Base-by-base conservation (phyloP, 2,113 vertebrate genomes). In the Cichladusa arquata region DNA sequence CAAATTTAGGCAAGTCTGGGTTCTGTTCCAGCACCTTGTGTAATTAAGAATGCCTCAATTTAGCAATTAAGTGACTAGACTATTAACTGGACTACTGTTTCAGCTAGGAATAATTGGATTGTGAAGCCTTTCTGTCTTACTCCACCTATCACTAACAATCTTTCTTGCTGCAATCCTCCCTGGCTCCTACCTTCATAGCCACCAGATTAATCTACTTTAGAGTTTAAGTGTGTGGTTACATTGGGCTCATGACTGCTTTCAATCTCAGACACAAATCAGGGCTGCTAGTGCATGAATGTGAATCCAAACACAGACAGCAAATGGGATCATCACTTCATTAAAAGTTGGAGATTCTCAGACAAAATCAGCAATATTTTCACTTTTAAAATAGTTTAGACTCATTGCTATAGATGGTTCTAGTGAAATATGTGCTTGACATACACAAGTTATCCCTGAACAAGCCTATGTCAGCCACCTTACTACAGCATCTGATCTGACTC, bases 21-120 rank as follows among this genome's bases (percentile, higher is more conserved):
- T 73, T 87, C 54, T 83, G 42, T 71, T 86, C 58, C 62, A 95
- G 58, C 26, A 77, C 9, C 14, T 92, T 50, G 57, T 13, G 26
- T 65, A 85, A 91, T 93, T 66, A 82, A 86, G 34, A 80, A 73
- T 50, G 44, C 33, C 38, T 73, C 67, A 73, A 51, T 18, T 81
- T 66, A 72, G 34, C 50, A 88, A 83, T 70, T 85, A 80, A 42
- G 24, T 80, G 36, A n/a, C 18, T 53, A 73, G 45, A 45, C 70
- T 17, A 17, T 57, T 95, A 77, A 86, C 57, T 58, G 50, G 11
- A 61, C 33, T 33, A 45, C 26, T 47, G 29, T 77, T 82, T 89
- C 81, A 86, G 18, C 33, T 82, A 48, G 23, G 50, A 91, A 76
- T 82, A 60, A 85, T 7, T 65, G 36, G 53, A 77, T 29, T 69